A percentile compares a stretch with the other conserved stretches of the same genome.
Evolutionary conservation across 2,113 vertebrate genomes (phyloP).

Genomic region (Dryoscopus gambensis): DNA sequence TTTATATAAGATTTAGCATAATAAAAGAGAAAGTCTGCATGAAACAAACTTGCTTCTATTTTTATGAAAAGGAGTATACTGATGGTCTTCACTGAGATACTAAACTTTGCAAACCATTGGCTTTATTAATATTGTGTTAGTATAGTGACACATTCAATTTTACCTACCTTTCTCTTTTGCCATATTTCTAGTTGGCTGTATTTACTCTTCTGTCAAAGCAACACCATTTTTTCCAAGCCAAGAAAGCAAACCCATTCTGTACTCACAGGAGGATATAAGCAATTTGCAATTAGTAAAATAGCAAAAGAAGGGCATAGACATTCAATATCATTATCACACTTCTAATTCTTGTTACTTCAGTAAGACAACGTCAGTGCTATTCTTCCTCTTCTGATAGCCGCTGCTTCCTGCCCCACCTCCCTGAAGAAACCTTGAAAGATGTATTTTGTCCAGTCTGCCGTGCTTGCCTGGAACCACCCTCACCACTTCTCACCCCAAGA

Average conservation of each 20-base stretch:
- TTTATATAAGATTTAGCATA: neutral
- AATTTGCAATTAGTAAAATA: neutral
- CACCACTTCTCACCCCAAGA: neutral
- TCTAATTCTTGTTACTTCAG: neutral
- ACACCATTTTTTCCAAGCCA: neutral
- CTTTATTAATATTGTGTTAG: neutral
- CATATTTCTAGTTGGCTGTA: neutral
- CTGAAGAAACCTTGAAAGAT: neutral
- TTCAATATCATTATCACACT: neutral
- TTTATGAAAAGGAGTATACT: neutral
- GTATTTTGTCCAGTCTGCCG: neutral
- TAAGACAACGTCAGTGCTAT: neutral
- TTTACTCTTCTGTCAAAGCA: neutral
- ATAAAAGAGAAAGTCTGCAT: neutral
- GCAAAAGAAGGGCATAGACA: neutral
- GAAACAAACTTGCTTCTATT: neutral
- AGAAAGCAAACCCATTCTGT: neutral
- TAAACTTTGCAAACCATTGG: neutral
- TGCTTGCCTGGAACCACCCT: neutral
- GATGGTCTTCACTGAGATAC: neutral
- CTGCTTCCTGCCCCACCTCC: neutral
- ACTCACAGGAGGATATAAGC: neutral
- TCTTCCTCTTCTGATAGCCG: neutral
- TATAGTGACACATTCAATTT: neutral
- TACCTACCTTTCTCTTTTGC: neutral